Base-by-base conservation (phyloP, 1,140 invertebrate genomes). In the Ceratoteleas bidentatus region DNA sequence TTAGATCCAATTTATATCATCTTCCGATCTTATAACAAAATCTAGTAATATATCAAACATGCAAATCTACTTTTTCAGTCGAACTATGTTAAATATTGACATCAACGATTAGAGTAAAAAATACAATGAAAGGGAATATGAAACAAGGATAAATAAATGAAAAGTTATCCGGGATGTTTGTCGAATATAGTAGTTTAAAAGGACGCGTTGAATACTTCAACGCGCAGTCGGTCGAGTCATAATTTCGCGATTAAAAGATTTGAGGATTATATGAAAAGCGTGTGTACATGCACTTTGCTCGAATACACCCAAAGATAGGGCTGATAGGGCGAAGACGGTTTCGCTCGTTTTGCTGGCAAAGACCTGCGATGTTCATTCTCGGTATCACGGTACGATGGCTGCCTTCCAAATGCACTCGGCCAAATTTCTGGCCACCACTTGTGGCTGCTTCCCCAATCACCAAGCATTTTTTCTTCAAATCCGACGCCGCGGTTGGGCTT, bases 161-260 rank as follows among this genome's bases (percentile, higher is more conserved):
- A 78, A 60, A 15, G 68, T 70, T 3, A 40, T 11, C 0, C 38
- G 6, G 38, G 6, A 40, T 10, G 38, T 10, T 11, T 68, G 76
- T 66, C 61, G 60, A 33, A 70, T 57, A 78, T 78, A 32, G 58
- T 52, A 49, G 47, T 43, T 62, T 53, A 70, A 70, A 58, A 72
- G 75, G 52, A 72, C 70, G 52, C 72, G 72, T 79, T 79, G 64
- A 70, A 60, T 64, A 60, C 68, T 11, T 16, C n/a, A n/a, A n/a
- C n/a, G n/a, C n/a, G n/a, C n/a, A 34, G 33, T 14, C 66, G 72
- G 72, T 60, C 43, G 45, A 33, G 50, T 81, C 69, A 81, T 75
- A 81, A 74, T 81, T 81, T 75, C 72, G 50, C 72, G 65, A 70
- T 66, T 65, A 81, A 70, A 75, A 70, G 78, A 75, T 75, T 81